These are phyloP conservation scores for Beaufortia kweichowensis DNA, from an alignment of 2,113 vertebrate species.

Conservation along the genomic window DNA sequence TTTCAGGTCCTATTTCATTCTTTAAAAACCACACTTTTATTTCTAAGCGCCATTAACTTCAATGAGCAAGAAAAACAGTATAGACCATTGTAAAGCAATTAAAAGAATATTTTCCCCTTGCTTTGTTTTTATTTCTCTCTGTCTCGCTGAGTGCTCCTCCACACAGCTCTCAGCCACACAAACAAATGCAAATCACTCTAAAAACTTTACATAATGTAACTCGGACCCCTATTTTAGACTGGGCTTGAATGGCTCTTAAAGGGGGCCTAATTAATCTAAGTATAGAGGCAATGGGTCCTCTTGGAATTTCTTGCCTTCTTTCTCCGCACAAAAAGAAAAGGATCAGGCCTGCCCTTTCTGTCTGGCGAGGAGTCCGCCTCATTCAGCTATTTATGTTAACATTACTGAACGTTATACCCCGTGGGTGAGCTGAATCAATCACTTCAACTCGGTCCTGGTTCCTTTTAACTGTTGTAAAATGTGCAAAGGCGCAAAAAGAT, in stretches of 20 bases:
- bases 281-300: conserved; percentile 84
- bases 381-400: conserved; percentile 74
- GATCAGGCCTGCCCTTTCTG: conserved; percentile 76
- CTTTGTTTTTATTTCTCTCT: conserved; percentile 68
- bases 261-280: conserved; percentile 90
- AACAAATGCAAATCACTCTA: conserved; percentile 94
- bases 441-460: conserved; percentile 48
- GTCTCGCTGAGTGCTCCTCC: conserved; percentile 59
- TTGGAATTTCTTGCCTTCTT: conserved; percentile 82
- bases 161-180: conserved; percentile 78
- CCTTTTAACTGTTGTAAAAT: conserved; percentile 57
- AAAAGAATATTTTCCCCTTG: conserved; percentile 76
- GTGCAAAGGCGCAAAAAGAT: conserved; percentile 45
- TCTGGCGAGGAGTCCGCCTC: conserved; percentile 67
- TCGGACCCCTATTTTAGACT: conserved; percentile 75
- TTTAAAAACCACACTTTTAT: conserved; percentile 40
- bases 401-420: conserved; percentile 62
- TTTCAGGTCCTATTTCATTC: conserved; percentile 53
- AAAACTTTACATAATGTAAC: conserved; percentile 85
- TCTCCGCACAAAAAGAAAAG: conserved; percentile 71
- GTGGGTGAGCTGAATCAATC: conserved; percentile 70
- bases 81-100: conserved; percentile 68
- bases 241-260: conserved; percentile 88
- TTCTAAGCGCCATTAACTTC: conserved; percentile 61
- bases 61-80: conserved; percentile 67